Conservation (phyloP, 1,140 invertebrate species). For the Drosophila rufa region DNA sequence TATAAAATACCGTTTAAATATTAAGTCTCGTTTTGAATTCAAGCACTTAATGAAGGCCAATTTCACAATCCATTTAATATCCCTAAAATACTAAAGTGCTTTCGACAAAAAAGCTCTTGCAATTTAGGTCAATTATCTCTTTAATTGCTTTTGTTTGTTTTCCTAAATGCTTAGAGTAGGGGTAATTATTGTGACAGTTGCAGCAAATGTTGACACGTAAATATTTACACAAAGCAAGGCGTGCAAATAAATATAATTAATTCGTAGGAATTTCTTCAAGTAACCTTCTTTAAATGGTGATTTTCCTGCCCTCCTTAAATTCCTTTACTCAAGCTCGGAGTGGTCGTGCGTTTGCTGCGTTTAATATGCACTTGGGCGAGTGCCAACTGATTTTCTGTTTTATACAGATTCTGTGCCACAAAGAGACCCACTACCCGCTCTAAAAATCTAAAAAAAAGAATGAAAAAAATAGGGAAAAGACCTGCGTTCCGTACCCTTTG, state of each 20-base stretch:
- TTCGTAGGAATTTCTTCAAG: not conserved
- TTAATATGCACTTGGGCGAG: conserved; percentile 70
- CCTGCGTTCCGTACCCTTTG: not conserved
- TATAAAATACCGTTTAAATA: too few relatives aligned
- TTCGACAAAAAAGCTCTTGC: not conserved
- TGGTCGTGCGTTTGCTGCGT: conserved; percentile 26
- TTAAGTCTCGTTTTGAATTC: too few relatives aligned
- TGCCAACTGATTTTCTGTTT: conserved; percentile 67
- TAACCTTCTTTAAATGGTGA: not conserved
- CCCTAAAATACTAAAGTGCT: not conserved
- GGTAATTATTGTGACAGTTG: conserved; percentile 15
- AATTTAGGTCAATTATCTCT: conserved; percentile 23
- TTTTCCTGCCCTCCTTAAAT: conserved; percentile 16
- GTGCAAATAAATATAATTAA: conserved; percentile 4
- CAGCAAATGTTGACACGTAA: conserved; percentile 1
- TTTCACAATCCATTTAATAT: not conserved
- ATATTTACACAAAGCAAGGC: conserved; percentile 9
- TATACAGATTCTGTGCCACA: conserved; percentile 31
- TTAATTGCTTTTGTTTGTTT: conserved; percentile 24
- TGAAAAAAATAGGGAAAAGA: not conserved
- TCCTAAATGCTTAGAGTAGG: not conserved
- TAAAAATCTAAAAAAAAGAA: not conserved
- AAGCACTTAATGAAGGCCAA: too few relatives aligned
- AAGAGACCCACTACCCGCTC: not conserved
- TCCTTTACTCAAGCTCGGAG: not conserved